phyloP scores from a whole-genome alignment of 1,140 invertebrate genomes.

The Papilio polytes region DNA sequence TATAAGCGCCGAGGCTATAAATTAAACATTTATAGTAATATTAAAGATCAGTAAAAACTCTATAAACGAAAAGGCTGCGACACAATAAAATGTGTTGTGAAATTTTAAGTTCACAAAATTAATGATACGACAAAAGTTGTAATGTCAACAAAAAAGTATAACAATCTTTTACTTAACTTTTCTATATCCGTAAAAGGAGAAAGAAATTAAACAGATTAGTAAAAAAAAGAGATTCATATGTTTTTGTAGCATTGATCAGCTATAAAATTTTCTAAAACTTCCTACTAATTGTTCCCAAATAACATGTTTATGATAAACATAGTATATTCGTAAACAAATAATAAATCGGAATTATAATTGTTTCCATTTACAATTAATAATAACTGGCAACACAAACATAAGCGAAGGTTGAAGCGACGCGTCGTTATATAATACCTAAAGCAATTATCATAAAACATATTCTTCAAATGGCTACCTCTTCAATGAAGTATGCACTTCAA shows the following conservation, averaged over 20 bases:
- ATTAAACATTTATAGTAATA: constrained; percentile 77
- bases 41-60: constrained; percentile 76
- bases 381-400: background rate
- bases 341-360: constrained; percentile 21
- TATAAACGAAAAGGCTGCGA: constrained; percentile 65
- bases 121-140: constrained; percentile 44
- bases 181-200: no score
- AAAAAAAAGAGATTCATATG: no score
- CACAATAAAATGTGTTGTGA: constrained; percentile 59
- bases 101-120: constrained; percentile 47
- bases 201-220: no score
- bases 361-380: constrained; percentile 20
- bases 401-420: background rate
- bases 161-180: background rate
- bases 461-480: constrained; percentile 33
- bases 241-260: no score
- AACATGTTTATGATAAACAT: background rate
- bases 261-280: background rate
- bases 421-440: constrained; percentile 34
- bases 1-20: constrained; percentile 71
- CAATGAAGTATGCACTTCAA: constrained; percentile 31
- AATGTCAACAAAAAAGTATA: background rate
- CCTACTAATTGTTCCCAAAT: background rate
- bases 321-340: constrained; percentile 14
- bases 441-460: constrained; percentile 36